Evolutionary conservation across 2,888 invertebrate species (phyloP), one percentile per base, ranked within the genome.

Genomic region (Drosophila bunnanda): DNA sequence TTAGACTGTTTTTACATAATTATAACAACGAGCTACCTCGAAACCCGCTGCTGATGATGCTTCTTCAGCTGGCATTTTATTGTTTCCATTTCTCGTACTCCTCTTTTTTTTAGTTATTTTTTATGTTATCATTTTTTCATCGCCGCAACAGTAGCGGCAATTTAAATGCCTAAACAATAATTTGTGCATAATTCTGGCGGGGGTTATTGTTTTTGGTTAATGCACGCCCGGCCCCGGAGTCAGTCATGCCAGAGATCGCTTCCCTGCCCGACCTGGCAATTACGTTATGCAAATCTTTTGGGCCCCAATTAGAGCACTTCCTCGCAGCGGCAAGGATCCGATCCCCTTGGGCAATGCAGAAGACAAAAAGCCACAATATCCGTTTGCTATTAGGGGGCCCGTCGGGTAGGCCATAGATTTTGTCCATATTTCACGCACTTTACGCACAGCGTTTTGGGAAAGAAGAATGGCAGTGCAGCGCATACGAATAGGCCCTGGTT

Each of bases 121-220:
- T 55, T 56, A 25, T n/a, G 22, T 48, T 32, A 20, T 34, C 52
- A 53, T 48, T 62, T 65, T 48, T 64, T 20, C 15, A 48, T 41
- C 41, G 52, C 39, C 41, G 34, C 66, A 34, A 76, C 75, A 74
- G 86, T 84, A 71, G 58, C 70, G 88, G 85, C 76, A 86, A 86
- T 86, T 89, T 78, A 89, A 86, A 89, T 86, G 85, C 83, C 79
- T 86, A 78, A 88, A 89, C 88, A 89, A 89, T 86, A 80, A 86
- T 88, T 82, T 89, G 74, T 77, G 83, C 89, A 88, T 80, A 85
- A 76, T 85, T 78, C 78, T 75, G 71, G 48, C 2, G 13, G 56
- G 76, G 83, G 77, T 75, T 89, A 80, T 89, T 86, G 88, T 89
- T 89, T 86, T 86, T 88, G 85, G 86, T 86, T 89, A 88, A 82